Evolutionary conservation across 2,797 vertebrate species (phyloP), one percentile per base, ranked within the genome.

Genomic region (Loriculus beryllinus): DNA sequence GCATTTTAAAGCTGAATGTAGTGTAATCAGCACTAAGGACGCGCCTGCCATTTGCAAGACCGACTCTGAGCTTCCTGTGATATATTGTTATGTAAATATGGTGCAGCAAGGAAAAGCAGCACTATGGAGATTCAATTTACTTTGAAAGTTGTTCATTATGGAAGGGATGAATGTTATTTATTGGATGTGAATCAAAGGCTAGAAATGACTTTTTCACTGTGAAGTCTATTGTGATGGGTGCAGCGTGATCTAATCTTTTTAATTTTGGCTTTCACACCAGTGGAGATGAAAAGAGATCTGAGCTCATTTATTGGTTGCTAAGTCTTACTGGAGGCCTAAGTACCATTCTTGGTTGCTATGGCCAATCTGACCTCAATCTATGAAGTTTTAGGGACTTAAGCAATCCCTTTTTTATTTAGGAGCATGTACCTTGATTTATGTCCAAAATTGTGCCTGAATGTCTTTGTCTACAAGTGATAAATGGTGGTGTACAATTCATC

Each of bases 231-330:
- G 97, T 98, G 95, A 96, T 95, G 97, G 97, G 96, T 97, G 96
- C 96, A 96, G 97, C 88, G 96, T 97, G 97, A 98, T 98, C 97
- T 98, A 98, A 98, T 98, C 97, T 98, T 98, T 97, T 98, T 97
- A 97, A 98, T 98, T 98, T 98, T 97, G 97, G 95, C 97, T 98
- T 98, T 98, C 97, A 98, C 97, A 97, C 97, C 96, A 97, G 95
- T 97, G 97, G 97, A 97, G 96, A 97, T 97, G 97, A 98, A 98
- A 98, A 98, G 97, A 96, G 96, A 97, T 97, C 96, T 97, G 95
- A 97, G 97, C 97, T 97, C 97, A 97, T 98, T 98, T 98, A 97
- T 97, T 95, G 97, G 96, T 97, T 98, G 98, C 98, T 97, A 98
- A 97, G 97, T 97, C 98, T 95, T 97, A 94, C 92, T 96, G 93